Base-by-base conservation (phyloP, 2,797 vertebrate species). In the Muscicapa comitata region DNA sequence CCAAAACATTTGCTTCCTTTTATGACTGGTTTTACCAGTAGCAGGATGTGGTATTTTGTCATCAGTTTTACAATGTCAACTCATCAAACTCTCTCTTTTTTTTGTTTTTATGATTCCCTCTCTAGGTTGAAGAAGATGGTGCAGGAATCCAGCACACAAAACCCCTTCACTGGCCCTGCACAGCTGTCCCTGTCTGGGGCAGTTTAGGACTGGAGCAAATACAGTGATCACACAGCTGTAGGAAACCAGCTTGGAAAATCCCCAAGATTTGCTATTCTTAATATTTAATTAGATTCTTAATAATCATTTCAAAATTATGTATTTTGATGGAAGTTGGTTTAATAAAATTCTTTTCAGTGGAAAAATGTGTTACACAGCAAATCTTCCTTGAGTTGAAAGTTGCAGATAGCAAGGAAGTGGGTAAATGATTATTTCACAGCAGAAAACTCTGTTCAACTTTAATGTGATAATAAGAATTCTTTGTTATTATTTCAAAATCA, bases 401-500 rank as follows among this genome's bases (percentile, higher is more conserved):
- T 35, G 48, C 45, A 38, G 24, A 13, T 4, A 70, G 15, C 2
- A 10, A 86, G 29, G 37, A 88, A 15, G 29, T 47, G 23, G 9
- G 2, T 5, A 88, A 11, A 37, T 50, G 18, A 17, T 18, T 61
- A 77, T 80, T 83, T 74, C 65, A 58, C 6, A 84, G 17, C 11
- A 77, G 51, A 94, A 83, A 83, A 58, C 31, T 79, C 40, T 47
- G 13, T 25, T 48, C 47, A 48, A 26, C 14, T 48, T 48, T 48
- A 48, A 26, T 48, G 47, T 48, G 24, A 25, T 26, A 48, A 26
- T 48, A 48, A 48, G 24, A 48, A 48, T 48, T 15, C 3, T 48
- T 17, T 50, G 26, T 5, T 93, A 29, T 80, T 90, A 42, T 80
- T 92, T 95, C n/a, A 82, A 65, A 87, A 89, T 68, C 61, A 89